Conservation (phyloP, 2,888 invertebrate species). For the Ferrisia virgata region DNA sequence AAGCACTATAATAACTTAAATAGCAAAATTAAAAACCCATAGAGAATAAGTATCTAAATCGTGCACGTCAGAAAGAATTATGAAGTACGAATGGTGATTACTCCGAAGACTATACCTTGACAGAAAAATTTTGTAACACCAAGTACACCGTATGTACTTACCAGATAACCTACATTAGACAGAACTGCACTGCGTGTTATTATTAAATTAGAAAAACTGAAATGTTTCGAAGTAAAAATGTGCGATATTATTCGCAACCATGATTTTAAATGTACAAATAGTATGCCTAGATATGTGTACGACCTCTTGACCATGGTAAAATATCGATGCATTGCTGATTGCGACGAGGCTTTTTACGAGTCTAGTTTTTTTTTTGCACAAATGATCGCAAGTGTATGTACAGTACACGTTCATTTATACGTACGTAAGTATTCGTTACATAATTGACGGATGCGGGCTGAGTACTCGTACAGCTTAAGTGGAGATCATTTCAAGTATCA, state of each 20-base stretch:
- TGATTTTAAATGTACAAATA: not conserved
- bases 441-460: not conserved
- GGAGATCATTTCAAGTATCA: not conserved
- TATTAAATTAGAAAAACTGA: not conserved
- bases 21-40: no score
- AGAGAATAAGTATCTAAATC: no score
- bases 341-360: not conserved
- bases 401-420: no score
- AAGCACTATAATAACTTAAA: no score
- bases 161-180: not conserved
- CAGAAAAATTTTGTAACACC: not conserved
- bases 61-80: no score
- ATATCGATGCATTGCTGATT: not conserved
- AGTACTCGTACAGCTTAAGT: not conserved
- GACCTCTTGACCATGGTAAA: not conserved
- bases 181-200: not conserved
- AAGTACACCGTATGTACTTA: not conserved
- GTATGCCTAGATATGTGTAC: no score
- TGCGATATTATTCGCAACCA: not conserved
- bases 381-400: not conserved
- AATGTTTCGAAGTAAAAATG: not conserved
- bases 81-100: no score
- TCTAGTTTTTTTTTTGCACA: not conserved
- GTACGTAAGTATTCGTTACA: not conserved
- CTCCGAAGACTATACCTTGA: no score